These are phyloP conservation scores for Anticlea derivata DNA, from an alignment of 2,888 invertebrate genomes.

Conservation along the genomic window DNA sequence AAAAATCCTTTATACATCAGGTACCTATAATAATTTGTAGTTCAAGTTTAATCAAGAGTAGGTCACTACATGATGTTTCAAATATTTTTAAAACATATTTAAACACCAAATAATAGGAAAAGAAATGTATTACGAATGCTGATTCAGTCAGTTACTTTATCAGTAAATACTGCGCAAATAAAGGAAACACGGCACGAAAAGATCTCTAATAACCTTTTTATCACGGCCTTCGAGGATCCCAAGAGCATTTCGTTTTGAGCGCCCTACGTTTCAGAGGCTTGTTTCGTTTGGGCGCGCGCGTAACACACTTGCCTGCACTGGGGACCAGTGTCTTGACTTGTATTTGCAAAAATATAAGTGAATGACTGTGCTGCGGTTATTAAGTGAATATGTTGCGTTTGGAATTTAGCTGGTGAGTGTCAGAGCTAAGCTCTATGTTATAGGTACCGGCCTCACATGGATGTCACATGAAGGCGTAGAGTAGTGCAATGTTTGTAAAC, in stretches of 20 bases:
- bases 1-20: too few relatives aligned
- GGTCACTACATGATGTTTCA: too few relatives aligned
- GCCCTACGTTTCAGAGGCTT: constrained; percentile 55
- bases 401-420: constrained; percentile 41
- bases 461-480: too few relatives aligned
- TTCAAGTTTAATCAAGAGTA: too few relatives aligned
- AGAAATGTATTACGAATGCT: too few relatives aligned
- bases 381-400: constrained; percentile 37
- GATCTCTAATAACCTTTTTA: not conserved
- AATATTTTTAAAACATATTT: too few relatives aligned
- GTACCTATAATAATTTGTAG: too few relatives aligned
- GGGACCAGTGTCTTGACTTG: constrained; percentile 13
- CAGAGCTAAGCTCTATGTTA: not conserved
- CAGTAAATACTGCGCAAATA: too few relatives aligned
- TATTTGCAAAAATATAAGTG: constrained; percentile 25
- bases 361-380: constrained; percentile 13
- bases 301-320: constrained; percentile 43
- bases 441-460: too few relatives aligned
- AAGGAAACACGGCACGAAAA: not conserved
- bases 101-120: too few relatives aligned
- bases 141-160: not conserved
- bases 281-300: constrained; percentile 54
- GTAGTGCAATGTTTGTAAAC: too few relatives aligned
- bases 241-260: constrained; percentile 45
- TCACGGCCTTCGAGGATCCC: constrained; percentile 42